Evolutionary conservation across 2,888 invertebrate genomes (phyloP).

Genomic region (Amphipoea oculea): DNA sequence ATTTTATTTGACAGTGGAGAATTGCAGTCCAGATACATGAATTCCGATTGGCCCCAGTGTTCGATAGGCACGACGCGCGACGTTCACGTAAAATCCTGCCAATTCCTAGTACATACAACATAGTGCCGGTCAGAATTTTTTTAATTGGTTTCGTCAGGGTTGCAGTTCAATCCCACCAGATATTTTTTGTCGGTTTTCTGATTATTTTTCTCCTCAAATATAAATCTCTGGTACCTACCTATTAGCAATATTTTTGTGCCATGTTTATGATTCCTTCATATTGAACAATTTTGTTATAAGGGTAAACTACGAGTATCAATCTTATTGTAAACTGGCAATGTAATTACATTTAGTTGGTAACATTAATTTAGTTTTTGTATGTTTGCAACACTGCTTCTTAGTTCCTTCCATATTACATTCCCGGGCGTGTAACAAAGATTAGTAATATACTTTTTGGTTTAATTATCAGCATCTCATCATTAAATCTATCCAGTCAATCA

Average conservation of each 20-base stretch:
- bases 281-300: background rate
- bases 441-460: background rate
- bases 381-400: background rate
- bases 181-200: background rate
- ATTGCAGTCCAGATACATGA: conserved; percentile 9
- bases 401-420: background rate
- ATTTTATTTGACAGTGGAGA: background rate
- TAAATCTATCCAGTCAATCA: background rate
- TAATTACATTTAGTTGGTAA: background rate
- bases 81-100: conserved; percentile 25
- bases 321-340: background rate
- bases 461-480: background rate
- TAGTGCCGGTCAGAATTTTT: conserved; percentile 25
- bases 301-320: background rate
- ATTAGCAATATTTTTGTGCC: background rate
- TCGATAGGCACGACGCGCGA: conserved; percentile 8
- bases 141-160: conserved; percentile 40
- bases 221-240: no score
- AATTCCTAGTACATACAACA: conserved; percentile 32
- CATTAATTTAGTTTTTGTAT: background rate
- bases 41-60: conserved; percentile 4
- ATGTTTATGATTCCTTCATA: background rate
- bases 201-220: background rate
- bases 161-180: conserved; percentile 12
- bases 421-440: background rate